Evolutionary conservation across 2,888 invertebrate species (phyloP), one percentile per base, ranked within the genome.

Genomic region (Athalia rosae): DNA sequence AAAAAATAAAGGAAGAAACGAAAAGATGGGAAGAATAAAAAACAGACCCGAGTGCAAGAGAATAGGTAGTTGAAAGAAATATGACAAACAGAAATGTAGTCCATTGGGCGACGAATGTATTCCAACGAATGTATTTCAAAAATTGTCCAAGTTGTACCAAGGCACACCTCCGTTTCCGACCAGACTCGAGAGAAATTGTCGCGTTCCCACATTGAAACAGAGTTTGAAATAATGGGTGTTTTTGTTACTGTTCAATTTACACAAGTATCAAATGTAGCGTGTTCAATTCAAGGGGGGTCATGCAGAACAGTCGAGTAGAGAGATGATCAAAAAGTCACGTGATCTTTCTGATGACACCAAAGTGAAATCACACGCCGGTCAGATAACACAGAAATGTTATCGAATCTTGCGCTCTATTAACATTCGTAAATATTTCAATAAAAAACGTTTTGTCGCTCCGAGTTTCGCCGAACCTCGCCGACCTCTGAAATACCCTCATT

Each of bases 321-420:
- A n/a, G n/a, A n/a, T n/a, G n/a, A n/a, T n/a, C n/a, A n/a, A n/a
- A n/a, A n/a, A n/a, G n/a, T n/a, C n/a, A n/a, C n/a, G n/a, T n/a
- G n/a, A n/a, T n/a, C n/a, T n/a, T n/a, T n/a, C n/a, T n/a, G n/a
- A n/a, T n/a, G n/a, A n/a, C n/a, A n/a, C n/a, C n/a, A n/a, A n/a
- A n/a, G n/a, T n/a, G n/a, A n/a, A n/a, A n/a, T n/a, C n/a, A n/a
- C n/a, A n/a, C n/a, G n/a, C n/a, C n/a, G n/a, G n/a, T n/a, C n/a
- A n/a, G n/a, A n/a, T n/a, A n/a, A n/a, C n/a, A n/a, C n/a, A n/a
- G n/a, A n/a, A 6, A n/a, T 53, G n/a, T 53, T 58, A 4, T 41
- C 45, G 71, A 58, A 71, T 56, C 45, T 58, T 13, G 56, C 4
- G 71, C 71, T 56, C 28, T 28, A 71, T 71, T 71, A 71, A 43